phyloP scores from a whole-genome alignment of 2,888 invertebrate species.

The Beris chalybata region DNA sequence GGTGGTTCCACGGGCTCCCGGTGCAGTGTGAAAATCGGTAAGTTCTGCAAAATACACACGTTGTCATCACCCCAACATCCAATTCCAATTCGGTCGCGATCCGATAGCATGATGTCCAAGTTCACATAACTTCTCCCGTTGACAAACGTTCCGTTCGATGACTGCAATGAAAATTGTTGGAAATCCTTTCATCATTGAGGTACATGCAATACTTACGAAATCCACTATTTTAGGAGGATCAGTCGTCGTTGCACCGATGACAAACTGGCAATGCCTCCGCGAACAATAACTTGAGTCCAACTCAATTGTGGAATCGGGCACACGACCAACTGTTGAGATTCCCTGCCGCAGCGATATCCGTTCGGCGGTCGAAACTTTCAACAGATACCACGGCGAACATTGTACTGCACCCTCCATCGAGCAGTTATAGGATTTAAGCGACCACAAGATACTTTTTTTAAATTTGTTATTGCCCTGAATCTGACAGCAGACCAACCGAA shows the following conservation, averaged over 20 bases:
- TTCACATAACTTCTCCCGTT: constrained; percentile 39
- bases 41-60: neutral
- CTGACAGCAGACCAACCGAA: too few species aligned
- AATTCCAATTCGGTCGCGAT: constrained; percentile 36
- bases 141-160: constrained; percentile 50
- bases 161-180: constrained; percentile 40
- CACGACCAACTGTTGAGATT: constrained; percentile 46
- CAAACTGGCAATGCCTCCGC: constrained; percentile 47
- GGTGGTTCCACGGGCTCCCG: neutral
- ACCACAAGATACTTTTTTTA: too few species aligned
- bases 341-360: constrained; percentile 44
- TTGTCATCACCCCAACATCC: constrained; percentile 30
- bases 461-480: too few species aligned
- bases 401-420: too few species aligned
- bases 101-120: constrained; percentile 1
- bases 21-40: constrained; percentile 2
- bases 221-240: constrained; percentile 6
- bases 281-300: constrained; percentile 45
- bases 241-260: constrained; percentile 35
- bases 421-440: too few species aligned
- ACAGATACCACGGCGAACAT: constrained; percentile 41
- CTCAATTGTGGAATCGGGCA: constrained; percentile 38
- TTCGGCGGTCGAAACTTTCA: constrained; percentile 41
- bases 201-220: constrained; percentile 18
- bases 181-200: too few species aligned